Conservation (phyloP, 2,888 invertebrate genomes). For the Drosophila anomelani region DNA sequence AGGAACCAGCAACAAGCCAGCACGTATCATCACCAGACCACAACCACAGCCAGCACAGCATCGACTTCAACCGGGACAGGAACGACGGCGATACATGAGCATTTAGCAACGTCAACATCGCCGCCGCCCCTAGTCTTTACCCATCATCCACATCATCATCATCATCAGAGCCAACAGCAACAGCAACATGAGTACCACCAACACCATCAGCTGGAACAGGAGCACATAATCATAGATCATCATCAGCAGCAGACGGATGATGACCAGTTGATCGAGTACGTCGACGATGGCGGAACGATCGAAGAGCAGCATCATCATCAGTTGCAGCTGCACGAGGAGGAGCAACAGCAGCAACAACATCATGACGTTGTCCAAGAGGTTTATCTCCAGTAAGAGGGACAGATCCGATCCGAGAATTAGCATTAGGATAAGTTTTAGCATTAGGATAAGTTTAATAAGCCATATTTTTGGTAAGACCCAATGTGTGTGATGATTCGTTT, state of each 20-base stretch:
- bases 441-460: conserved; percentile 27
- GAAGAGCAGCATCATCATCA: conserved; percentile 73
- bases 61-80: conserved; percentile 40
- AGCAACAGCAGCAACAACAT: conserved; percentile 71
- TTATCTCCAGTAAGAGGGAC: conserved; percentile 72
- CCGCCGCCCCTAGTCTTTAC: conserved; percentile 81
- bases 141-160: conserved; percentile 61
- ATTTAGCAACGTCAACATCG: conserved; percentile 72
- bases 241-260: conserved; percentile 70
- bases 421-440: conserved; percentile 39
- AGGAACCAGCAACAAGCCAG: conserved; percentile 71
- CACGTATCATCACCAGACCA: conserved; percentile 55
- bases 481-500: conserved; percentile 6
- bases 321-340: conserved; percentile 74
- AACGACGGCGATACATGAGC: conserved; percentile 58
- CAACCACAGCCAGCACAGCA: conserved; percentile 57
- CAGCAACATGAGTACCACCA: conserved; percentile 67
- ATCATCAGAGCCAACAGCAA: conserved; percentile 53
- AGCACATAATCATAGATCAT: conserved; percentile 72
- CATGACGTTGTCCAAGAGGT: conserved; percentile 82
- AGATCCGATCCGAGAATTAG: conserved; percentile 14
- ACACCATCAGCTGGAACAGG: conserved; percentile 64
- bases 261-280: conserved; percentile 79
- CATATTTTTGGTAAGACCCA: conserved; percentile 5
- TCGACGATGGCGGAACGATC: conserved; percentile 71